phyloP scores from a whole-genome alignment of 2,888 invertebrate genomes.

The Erpobdella octoculata region DNA sequence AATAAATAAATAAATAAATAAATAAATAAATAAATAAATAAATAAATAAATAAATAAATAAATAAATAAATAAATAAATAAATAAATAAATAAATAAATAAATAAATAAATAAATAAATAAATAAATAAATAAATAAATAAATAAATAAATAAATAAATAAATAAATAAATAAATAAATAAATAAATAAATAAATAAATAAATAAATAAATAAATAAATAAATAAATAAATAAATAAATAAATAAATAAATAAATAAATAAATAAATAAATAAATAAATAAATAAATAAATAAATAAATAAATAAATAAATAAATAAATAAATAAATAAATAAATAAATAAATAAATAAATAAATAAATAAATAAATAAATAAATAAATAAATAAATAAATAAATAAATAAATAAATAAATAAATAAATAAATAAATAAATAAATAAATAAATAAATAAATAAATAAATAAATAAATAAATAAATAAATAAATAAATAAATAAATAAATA shows the following conservation, averaged over 20 bases:
- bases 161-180: not conserved
- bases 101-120: too few species aligned
- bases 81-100: too few species aligned
- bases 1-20: slow-evolving; percentile 5
- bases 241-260: not conserved
- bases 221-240: not conserved
- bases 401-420: not conserved
- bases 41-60: too few species aligned
- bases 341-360: not conserved
- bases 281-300: not conserved
- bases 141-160: slow-evolving; percentile 8
- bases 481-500: not conserved
- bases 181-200: not conserved
- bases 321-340: slow-evolving; percentile 7
- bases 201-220: not conserved
- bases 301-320: not conserved
- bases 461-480: not conserved
- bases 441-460: not conserved
- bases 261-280: not conserved
- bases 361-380: not conserved
- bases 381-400: not conserved
- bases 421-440: not conserved
- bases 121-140: too few species aligned
- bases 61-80: too few species aligned
- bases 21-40: too few species aligned